Evolutionary conservation across 2,797 vertebrate genomes (phyloP), one percentile per base, ranked within the genome.

Genomic region (Odontamblyopus rebecca): DNA sequence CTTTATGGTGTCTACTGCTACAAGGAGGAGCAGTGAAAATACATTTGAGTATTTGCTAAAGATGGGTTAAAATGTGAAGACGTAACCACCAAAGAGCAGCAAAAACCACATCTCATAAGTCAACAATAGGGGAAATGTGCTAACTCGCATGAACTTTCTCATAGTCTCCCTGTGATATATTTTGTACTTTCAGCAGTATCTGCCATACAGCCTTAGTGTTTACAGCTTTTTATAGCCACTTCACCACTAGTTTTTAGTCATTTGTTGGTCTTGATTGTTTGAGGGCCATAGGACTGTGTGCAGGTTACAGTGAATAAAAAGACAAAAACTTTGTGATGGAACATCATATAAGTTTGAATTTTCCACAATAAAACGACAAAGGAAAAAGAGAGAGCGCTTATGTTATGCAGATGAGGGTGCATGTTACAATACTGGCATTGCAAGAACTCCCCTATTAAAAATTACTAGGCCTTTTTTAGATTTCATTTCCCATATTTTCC

Each of bases 1-100:
- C 92, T 96, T 23, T 97, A 95, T 0, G 98, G 98, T 0, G 97
- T 97, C 88, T 99, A 99, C 89, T 99, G 98, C 89, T 98, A 90
- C 92, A 92, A 92, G 84, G 86, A 88, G 4, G 87, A 94, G 79
- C 88, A 94, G 81, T 96, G 91, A 97, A 78, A 5, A n/a, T 6
- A 4, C 41, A 19, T n/a, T 9, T 51, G 29, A 67, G 50, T 54
- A 32, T 67, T 16, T 67, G 27, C 27, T 51, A 50, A 75, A 74
- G 61, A 72, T 76, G 59, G 74, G 85, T 61, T 23, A 23, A 18
- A 66, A 53, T 54, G 59, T 65, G 63, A 71, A 79, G 72, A 73
- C 71, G 75, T 77, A 78, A 80, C 86, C 83, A 91, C 90, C 91
- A 93, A 93, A 93, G 91, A 93, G 79, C 83, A 88, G 68, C 82